Evolutionary conservation across 2,113 vertebrate species (phyloP), one percentile per base, ranked within the genome.

Genomic region (Thalassoma bifasciatum): DNA sequence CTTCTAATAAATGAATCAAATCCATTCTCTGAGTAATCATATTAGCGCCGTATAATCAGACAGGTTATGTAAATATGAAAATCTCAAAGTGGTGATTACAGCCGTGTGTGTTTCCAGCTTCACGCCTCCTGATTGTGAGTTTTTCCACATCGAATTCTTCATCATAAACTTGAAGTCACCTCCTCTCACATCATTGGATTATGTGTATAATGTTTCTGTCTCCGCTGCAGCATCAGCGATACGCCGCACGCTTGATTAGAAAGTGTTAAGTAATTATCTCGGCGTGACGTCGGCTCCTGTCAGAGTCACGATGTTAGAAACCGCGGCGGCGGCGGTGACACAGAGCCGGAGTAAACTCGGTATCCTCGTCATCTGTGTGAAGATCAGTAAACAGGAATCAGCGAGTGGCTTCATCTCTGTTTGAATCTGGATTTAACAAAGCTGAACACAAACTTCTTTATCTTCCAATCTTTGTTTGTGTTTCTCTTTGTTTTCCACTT

Each of bases 281-380:
- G 75, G 37, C 53, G 56, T 78, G 73, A 51, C 22, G 30, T 36
- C 60, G 34, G 50, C 47, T 49, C 6, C 66, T 57, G 47, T 69
- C 69, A 60, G n/a, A 52, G 58, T 63, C 56, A 61, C 47, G 30
- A 37, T n/a, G n/a, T n/a, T n/a, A n/a, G n/a, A n/a, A n/a, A n/a
- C n/a, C n/a, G n/a, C n/a, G n/a, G n/a, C n/a, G n/a, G n/a, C n/a
- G n/a, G n/a, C n/a, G n/a, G n/a, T n/a, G n/a, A n/a, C n/a, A n/a
- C n/a, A n/a, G n/a, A n/a, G n/a, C n/a, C 6, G 30, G 30, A 30
- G 6, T 30, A 30, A 30, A 30, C 30, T 30, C 30, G 6, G 3
- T 6, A 30, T 30, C 1, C 21, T 56, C 59, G 17, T 62, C 51
- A 49, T 66, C 47, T 47, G 24, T 36, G 34, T 23, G 10, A 2